Base-by-base conservation (phyloP, 2,113 vertebrate species). In the Melierax canorus region DNA sequence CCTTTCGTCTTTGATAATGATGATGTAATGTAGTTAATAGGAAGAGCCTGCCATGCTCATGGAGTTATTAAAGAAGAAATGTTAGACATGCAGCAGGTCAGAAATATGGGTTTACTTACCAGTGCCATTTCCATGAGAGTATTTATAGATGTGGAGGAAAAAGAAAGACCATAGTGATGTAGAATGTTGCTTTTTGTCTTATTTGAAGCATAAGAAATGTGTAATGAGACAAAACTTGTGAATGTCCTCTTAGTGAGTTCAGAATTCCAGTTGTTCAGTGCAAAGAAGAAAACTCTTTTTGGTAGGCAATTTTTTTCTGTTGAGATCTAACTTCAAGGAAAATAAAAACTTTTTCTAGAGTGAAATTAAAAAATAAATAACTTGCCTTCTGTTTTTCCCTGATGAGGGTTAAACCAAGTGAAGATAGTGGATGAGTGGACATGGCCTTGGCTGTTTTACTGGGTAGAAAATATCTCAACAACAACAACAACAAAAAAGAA, bases 1-100 rank as follows among this genome's bases (percentile, higher is more conserved):
- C 98, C 98, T 98, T 98, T 98, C 93, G 56, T 98, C 98, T 98
- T 98, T 98, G 98, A 98, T 98, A 98, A 98, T 98, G 97, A 75
- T 98, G 98, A 98, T 97, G 98, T 98, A 97, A 98, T 98, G 98
- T 87, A 87, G 97, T 97, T 98, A 97, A 97, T 98, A 97, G 97
- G 98, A 98, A 98, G 97, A 98, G 96, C 92, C 97, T 98, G 98
- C 98, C 97, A 98, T 39, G 91, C 97, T 97, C 92, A n/a, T 96
- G 95, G 90, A 97, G 94, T 98, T 98, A 97, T 97, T 98, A 97
- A 96, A 96, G 96, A 94, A 97, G 98, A 98, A 98, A 98, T 80
- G 92, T 95, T 97, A 75, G 88, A 98, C 98, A 98, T 97, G 97
- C 96, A 93, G 93, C 75, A 85, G 97, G 97, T 97, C 77, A 94